Base-by-base conservation (phyloP, 2,888 invertebrate genomes). In the Drosophila neonasuta region DNA sequence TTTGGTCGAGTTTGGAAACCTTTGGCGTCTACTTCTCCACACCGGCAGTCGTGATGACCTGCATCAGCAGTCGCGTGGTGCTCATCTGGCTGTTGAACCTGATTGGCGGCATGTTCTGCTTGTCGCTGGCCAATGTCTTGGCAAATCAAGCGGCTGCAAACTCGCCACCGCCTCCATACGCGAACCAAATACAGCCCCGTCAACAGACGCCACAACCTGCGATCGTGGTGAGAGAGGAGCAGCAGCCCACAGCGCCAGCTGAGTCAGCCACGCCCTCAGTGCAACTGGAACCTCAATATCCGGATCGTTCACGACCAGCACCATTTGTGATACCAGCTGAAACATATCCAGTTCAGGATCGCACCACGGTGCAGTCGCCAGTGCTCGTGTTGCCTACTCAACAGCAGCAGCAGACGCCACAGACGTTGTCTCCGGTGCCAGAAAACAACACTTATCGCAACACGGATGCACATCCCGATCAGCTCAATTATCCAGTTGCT, bases 81-180 rank as follows among this genome's bases (percentile, higher is more conserved):
- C 60, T 92, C 1, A 85, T 93, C 30, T 92, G 92, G 88, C 24
- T 92, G 9, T 59, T 92, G n/a, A 93, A 93, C 67, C 75, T 93
- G 5, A 82, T 90, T 42, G 90, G 90, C n/a, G 71, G 80, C 11
- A 76, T 80, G 20, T 90, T 90, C 69, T 89, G 90, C 46, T 65
- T 90, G 20, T 89, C 90, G 0, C 55, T 90, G 34, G 81, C 89
- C 0, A 71, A 67, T 48, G 79, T 79, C 3, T 52, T 90, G 52
- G 82, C 87, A 30, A 77, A 77, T 6, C 82, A 81, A 63, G 65
- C 79, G 2, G 55, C 69, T 0, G 59, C 32, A 11, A 15, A 13
- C 7, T 29, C 32, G 1, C 2, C 20, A 4, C 3, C 52, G 4
- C 3, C 52, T 7, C 9, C 54, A 5, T 34, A 15, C 10, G 39